These are phyloP conservation scores for Xestoiulus laeticollis DNA, from an alignment of 2,888 invertebrate genomes.

Conservation along the genomic window DNA sequence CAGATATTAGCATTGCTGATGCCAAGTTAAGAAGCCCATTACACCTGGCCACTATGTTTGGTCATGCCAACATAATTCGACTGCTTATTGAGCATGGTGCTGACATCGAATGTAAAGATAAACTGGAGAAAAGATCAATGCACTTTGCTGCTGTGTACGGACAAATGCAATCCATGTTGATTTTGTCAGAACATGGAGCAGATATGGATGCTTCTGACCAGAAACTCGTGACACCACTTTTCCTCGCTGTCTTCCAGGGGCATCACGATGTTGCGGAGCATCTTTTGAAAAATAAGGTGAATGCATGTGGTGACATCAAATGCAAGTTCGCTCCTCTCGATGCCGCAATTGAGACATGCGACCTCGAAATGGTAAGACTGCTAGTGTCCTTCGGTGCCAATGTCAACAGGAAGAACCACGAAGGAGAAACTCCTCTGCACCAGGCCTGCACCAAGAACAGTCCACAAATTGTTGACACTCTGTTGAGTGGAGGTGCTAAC, in stretches of 20 bases:
- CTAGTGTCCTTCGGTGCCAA: background rate
- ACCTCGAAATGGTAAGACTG: background rate
- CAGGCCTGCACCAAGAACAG: background rate
- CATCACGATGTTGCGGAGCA: background rate
- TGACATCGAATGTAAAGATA: background rate
- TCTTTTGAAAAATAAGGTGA: background rate
- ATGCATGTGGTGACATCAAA: background rate
- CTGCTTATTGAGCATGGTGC: background rate
- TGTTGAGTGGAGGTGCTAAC: background rate
- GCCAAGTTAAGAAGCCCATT: background rate
- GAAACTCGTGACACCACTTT: background rate
- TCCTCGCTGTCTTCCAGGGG: background rate
- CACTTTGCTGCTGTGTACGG: background rate
- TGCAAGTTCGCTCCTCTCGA: background rate
- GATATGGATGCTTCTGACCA: background rate
- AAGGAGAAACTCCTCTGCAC: background rate
- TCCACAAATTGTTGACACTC: background rate
- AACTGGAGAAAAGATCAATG: background rate
- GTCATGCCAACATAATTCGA: background rate
- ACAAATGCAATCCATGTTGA: background rate
- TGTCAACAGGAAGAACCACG: background rate
- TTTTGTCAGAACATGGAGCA: background rate
- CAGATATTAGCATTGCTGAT: background rate
- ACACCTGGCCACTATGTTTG: background rate
- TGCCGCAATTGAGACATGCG: background rate